Evolutionary conservation across 2,797 vertebrate species (phyloP).

Genomic region (Cuniculus paca): DNA sequence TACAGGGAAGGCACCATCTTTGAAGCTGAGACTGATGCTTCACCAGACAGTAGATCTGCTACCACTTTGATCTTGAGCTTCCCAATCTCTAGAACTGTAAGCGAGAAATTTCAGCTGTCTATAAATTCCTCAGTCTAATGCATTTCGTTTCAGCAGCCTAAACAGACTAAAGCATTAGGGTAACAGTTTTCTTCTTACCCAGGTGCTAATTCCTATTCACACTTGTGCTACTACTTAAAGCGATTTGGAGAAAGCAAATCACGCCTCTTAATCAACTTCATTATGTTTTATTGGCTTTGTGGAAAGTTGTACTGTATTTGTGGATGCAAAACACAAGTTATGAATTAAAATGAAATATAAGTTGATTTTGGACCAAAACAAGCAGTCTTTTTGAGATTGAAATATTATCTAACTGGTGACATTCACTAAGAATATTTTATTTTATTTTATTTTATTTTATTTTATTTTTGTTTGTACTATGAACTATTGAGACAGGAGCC

Average conservation of each 20-base stretch:
- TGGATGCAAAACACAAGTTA: conserved; percentile 8
- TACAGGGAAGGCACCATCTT: neutral
- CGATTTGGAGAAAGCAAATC: conserved; percentile 28
- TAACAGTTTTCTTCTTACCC: neutral
- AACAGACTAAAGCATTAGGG: neutral
- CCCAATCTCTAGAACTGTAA: neutral
- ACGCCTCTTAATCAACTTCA: neutral
- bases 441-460: conserved; percentile 48
- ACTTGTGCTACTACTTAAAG: neutral
- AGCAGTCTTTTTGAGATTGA: conserved; percentile 69
- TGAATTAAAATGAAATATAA: conserved; percentile 62
- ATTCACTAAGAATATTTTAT: conserved; percentile 67
- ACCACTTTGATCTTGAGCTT: neutral
- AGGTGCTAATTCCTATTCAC: neutral
- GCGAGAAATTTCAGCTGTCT: neutral
- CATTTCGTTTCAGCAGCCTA: neutral
- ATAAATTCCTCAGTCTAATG: neutral
- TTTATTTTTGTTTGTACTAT: conserved; percentile 52
- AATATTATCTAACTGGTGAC: conserved; percentile 75
- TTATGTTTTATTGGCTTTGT: neutral
- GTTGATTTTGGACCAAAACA: conserved; percentile 65
- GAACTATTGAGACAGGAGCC: conserved; percentile 64
- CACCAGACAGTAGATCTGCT: neutral
- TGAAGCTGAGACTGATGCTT: neutral
- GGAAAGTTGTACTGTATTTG: neutral